These are phyloP conservation scores for Hydrozoanthus tunicans DNA, from an alignment of 64 coral and sea anemone species.

Conservation along the genomic window DNA sequence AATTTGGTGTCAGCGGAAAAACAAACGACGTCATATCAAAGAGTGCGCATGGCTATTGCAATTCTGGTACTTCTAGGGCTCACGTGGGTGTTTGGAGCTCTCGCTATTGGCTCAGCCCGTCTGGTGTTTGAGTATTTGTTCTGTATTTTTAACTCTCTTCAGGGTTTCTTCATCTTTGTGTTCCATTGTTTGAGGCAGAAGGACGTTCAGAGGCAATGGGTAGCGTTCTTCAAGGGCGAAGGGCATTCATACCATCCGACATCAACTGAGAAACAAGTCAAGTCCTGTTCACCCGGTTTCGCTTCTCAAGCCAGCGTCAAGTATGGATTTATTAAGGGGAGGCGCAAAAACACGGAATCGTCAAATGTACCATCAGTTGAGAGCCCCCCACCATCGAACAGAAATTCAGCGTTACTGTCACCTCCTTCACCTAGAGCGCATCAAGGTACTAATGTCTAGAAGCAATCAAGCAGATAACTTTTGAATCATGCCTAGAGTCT, in stretches of 20 bases:
- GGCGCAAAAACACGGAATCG: background rate
- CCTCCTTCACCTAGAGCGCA: background rate
- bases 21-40: constrained; percentile 51
- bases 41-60: constrained; percentile 72
- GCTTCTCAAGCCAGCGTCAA: background rate
- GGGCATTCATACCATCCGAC: background rate
- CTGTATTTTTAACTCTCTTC: constrained; percentile 91
- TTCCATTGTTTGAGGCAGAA: constrained; percentile 82
- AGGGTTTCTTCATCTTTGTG: constrained; percentile 87
- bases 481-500: no score
- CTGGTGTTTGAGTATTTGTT: constrained; percentile 86
- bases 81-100: constrained; percentile 81
- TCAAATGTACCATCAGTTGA: constrained; percentile 13
- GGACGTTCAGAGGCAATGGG: constrained; percentile 85
- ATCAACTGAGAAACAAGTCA: background rate
- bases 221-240: constrained; percentile 48
- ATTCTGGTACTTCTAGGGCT: constrained; percentile 80
- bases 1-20: constrained; percentile 71
- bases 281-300: background rate
- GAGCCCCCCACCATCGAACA: background rate
- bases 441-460: background rate
- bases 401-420: constrained; percentile 1
- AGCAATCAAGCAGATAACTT: no score
- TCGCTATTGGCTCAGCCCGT: constrained; percentile 65
- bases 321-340: background rate